Percentiles rank a stretch among this genome's conserved stretches.
Conservation (phyloP, 2,113 vertebrate species). For the Patagioenas fasciata region DNA sequence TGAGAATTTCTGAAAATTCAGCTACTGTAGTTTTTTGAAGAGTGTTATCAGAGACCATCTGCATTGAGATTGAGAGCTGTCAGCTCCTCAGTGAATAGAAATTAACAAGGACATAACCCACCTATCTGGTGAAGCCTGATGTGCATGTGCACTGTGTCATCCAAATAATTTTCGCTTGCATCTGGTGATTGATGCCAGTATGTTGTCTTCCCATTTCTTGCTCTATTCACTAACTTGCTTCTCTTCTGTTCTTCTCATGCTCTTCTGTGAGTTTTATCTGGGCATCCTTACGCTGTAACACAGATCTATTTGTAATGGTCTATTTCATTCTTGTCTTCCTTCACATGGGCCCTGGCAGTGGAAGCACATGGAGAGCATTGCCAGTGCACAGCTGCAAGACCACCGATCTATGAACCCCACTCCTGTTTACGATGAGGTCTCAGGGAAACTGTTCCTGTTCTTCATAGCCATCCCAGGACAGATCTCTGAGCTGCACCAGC, state of each 20-base stretch:
- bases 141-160: neutral
- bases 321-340: constrained; percentile 4
- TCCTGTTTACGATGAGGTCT: constrained; percentile 65
- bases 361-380: constrained; percentile 53
- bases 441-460: constrained; percentile 81
- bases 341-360: constrained; percentile 42
- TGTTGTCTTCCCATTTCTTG: neutral
- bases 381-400: constrained; percentile 58
- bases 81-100: neutral
- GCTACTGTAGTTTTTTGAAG: neutral
- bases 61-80: neutral
- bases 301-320: neutral
- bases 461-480: constrained; percentile 85
- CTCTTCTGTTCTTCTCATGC: neutral
- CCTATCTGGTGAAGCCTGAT: neutral
- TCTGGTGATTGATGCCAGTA: rapidly evolving
- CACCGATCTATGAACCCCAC: constrained; percentile 78
- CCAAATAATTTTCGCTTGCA: neutral
- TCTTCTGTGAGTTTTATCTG: neutral
- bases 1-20: neutral
- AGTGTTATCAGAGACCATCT: neutral
- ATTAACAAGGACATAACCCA: neutral
- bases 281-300: rapidly evolving
- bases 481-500: constrained; percentile 83
- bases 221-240: neutral